Conservation (phyloP, 2,888 invertebrate genomes). For the Eulithis testata region DNA sequence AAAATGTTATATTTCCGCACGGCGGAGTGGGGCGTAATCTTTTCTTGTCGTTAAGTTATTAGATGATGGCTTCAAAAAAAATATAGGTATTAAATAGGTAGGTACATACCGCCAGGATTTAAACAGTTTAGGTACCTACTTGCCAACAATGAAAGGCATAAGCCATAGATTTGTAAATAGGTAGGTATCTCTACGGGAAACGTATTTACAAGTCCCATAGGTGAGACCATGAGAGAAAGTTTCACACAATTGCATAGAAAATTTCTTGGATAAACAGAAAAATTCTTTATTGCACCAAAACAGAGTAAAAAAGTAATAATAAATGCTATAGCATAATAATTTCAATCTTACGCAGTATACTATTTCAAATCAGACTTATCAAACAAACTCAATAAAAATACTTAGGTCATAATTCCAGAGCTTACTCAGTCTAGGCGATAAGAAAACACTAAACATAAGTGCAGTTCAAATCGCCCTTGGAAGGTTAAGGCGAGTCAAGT, state of each 20-base stretch:
- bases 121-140: too few relatives aligned
- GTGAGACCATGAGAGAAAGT: too few relatives aligned
- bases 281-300: too few relatives aligned
- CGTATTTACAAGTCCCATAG: too few relatives aligned
- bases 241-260: too few relatives aligned
- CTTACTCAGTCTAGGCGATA: conserved; percentile 15
- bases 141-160: too few relatives aligned
- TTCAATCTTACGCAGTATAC: conserved; percentile 5
- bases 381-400: conserved; percentile 19
- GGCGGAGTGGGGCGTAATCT: conserved; percentile 32
- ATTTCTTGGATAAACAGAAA: too few relatives aligned
- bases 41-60: conserved; percentile 29
- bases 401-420: neutral
- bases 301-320: neutral
- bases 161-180: too few relatives aligned
- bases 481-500: conserved; percentile 26
- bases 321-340: conserved; percentile 1
- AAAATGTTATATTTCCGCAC: conserved; percentile 38
- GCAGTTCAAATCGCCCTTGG: conserved; percentile 5
- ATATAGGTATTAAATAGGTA: too few relatives aligned
- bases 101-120: too few relatives aligned
- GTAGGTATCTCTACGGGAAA: too few relatives aligned
- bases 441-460: conserved; percentile 18
- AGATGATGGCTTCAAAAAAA: neutral
- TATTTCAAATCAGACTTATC: conserved; percentile 7